Evolutionary conservation across 2,888 invertebrate species (phyloP), one percentile per base, ranked within the genome.

Genomic region (Oscheius myriophilus): DNA sequence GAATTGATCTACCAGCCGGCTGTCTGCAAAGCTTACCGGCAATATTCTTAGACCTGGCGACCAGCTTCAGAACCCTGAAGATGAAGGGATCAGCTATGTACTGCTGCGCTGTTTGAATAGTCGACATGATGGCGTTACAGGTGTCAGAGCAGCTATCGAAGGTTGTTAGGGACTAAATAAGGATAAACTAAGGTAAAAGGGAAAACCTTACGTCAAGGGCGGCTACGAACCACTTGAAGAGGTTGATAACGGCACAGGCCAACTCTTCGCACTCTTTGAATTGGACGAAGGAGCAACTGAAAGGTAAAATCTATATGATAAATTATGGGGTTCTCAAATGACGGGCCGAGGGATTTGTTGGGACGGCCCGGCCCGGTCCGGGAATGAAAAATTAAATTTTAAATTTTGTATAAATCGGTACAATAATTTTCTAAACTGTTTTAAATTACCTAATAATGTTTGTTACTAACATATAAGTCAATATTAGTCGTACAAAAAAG

Each of bases 281-380:
- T 11, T 61, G 26, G 21, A 49, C 49, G 61, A 61, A 61, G 2
- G 61, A 49, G 33, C 61, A 61, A n/a, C 61, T 61, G 49, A 1
- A 57, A 57, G n/a, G n/a, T n/a, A 21, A 18, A 9, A 33, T 3
- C 33, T 33, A 33, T n/a, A 46, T 46, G 46, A 46, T n/a, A 46
- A 46, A n/a, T 16, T 49, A 2, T 49, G 21, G 23, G 18, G 18
- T 14, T 46, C 21, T n/a, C 11, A 11, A 16, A 54, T 26, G 49
- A 21, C 11, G n/a, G n/a, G n/a, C n/a, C n/a, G n/a, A n/a, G n/a
- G n/a, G n/a, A n/a, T n/a, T n/a, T n/a, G n/a, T n/a, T n/a, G n/a
- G n/a, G n/a, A n/a, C n/a, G n/a, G n/a, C n/a, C n/a, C n/a, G n/a
- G n/a, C n/a, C n/a, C n/a, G n/a, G n/a, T n/a, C n/a, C n/a, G n/a